A percentile compares a stretch with the other conserved stretches of the same genome.
These are phyloP conservation scores for Chironomus striatipennis DNA, from an alignment of 1,140 invertebrate genomes.

Conservation along the genomic window DNA sequence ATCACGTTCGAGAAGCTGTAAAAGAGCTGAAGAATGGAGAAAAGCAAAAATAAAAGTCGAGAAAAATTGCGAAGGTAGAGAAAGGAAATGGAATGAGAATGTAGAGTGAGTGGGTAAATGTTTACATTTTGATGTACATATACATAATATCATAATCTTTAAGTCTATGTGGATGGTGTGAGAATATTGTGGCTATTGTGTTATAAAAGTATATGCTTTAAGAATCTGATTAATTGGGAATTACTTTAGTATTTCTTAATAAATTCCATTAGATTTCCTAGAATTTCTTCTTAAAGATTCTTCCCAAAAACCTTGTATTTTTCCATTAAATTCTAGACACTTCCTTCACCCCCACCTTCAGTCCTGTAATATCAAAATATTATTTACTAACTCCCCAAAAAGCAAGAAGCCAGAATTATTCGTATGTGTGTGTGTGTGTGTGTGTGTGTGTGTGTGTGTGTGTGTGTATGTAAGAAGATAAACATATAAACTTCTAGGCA, in stretches of 20 bases:
- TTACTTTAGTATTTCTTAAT: no score
- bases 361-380: background rate
- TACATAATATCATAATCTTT: background rate
- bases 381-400: background rate
- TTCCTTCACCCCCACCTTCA: no score
- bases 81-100: no score
- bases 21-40: background rate
- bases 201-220: no score
- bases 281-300: no score
- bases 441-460: background rate
- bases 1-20: slow-evolving; percentile 18
- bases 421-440: background rate
- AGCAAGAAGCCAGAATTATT: no score
- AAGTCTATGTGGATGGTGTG: no score
- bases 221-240: no score
- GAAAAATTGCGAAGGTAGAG: slow-evolving; percentile 5
- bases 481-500: slow-evolving; percentile 18
- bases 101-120: background rate
- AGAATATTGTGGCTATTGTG: no score
- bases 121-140: background rate
- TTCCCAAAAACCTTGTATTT: no score
- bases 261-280: no score
- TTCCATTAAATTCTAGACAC: no score
- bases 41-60: background rate
- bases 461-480: background rate